A percentile compares a stretch with the other conserved stretches of the same genome.
Evolutionary conservation across 2,797 vertebrate species (phyloP).

Genomic region (Huso huso): DNA sequence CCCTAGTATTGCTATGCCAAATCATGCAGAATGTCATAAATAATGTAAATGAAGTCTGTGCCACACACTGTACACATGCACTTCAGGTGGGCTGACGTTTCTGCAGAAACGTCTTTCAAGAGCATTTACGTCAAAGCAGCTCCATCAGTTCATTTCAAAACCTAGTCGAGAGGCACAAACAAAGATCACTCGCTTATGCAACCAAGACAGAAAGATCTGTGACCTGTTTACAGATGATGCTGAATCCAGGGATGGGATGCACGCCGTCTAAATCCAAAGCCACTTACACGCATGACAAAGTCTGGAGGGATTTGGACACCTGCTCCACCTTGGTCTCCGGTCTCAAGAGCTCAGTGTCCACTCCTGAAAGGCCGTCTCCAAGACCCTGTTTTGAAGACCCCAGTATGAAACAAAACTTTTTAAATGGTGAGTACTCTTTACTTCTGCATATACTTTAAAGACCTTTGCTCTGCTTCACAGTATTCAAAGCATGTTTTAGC

Average conservation of each 20-base stretch:
- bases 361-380: slow-evolving; percentile 45
- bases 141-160: slow-evolving; percentile 11
- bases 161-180: background rate
- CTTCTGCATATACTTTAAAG: too few relatives aligned
- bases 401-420: slow-evolving; percentile 37
- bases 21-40: background rate
- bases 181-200: background rate
- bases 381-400: slow-evolving; percentile 33
- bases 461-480: too few relatives aligned
- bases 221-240: background rate
- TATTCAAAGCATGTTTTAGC: too few relatives aligned
- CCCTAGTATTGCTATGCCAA: too few relatives aligned
- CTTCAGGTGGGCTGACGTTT: slow-evolving; percentile 16
- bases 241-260: slow-evolving; percentile 50
- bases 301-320: slow-evolving; percentile 53
- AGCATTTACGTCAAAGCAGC: slow-evolving; percentile 12
- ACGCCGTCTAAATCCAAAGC: slow-evolving; percentile 56
- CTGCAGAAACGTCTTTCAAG: slow-evolving; percentile 5
- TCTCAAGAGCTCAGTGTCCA: slow-evolving; percentile 47
- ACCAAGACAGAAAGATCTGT: background rate
- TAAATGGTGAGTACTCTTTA: slow-evolving; percentile 43
- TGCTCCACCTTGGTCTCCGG: slow-evolving; percentile 55
- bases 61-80: background rate
- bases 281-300: slow-evolving; percentile 40
- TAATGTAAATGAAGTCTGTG: slow-evolving; percentile 5